Evolutionary conservation across 1,140 invertebrate genomes (phyloP).

Genomic region (Nephila pilipes): DNA sequence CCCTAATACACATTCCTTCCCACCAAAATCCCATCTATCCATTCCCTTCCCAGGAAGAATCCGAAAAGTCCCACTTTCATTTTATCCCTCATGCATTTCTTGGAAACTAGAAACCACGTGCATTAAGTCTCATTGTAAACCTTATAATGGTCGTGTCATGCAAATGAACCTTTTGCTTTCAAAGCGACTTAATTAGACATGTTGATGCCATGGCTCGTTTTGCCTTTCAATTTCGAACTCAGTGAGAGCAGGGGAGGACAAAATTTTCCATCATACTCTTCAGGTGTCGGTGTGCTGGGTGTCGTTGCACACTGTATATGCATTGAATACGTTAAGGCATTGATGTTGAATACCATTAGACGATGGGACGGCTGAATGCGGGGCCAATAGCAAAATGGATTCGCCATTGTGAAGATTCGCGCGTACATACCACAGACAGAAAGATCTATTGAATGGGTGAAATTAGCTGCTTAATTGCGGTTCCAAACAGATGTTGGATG

Average conservation of each 20-base stretch:
- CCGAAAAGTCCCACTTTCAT: not conserved
- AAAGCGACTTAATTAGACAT: conserved; percentile 59
- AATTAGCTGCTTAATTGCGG: conserved; percentile 38
- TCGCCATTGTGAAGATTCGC: not conserved
- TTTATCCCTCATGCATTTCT: not conserved
- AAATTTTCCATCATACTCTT: conserved; percentile 4
- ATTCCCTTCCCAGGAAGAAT: not conserved
- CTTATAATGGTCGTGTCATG: conserved; percentile 28
- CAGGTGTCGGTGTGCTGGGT: conserved; percentile 14
- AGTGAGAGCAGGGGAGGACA: not conserved
- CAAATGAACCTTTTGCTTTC: conserved; percentile 57
- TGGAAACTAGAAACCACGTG: conserved; percentile 11
- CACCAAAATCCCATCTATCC: not conserved
- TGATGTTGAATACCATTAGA: conserved; percentile 35
- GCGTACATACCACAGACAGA: not conserved
- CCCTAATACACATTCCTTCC: not conserved
- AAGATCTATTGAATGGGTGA: conserved; percentile 27
- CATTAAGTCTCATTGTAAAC: conserved; percentile 25
- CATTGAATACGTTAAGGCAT: conserved; percentile 18
- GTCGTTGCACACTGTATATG: not conserved
- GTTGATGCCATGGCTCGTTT: conserved; percentile 40
- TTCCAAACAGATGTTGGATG: not conserved
- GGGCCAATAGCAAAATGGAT: conserved; percentile 30
- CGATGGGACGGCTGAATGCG: not conserved
- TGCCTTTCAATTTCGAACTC: conserved; percentile 21